A percentile compares a stretch with the other conserved stretches of the same genome.
Evolutionary conservation across 1,140 invertebrate genomes (phyloP).

Genomic region (Ips nitidus): DNA sequence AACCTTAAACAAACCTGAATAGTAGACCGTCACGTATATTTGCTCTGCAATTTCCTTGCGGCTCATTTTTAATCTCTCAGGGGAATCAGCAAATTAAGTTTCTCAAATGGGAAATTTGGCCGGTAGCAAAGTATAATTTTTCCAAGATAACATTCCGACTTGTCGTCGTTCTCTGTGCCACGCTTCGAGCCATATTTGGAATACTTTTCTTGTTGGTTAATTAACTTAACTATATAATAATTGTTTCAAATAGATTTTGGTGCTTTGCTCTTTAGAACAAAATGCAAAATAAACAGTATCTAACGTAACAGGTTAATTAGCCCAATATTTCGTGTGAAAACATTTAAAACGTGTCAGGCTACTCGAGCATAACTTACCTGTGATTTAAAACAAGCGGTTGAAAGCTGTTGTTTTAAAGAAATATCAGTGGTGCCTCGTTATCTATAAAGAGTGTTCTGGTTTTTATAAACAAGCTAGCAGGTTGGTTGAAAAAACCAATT

Average conservation of each 20-base stretch:
- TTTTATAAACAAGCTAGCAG: too few species aligned
- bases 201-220: background rate
- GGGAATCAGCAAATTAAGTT: slow-evolving; percentile 6
- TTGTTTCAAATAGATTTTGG: too few species aligned
- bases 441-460: too few species aligned
- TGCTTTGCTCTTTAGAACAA: background rate
- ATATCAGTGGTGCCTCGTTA: too few species aligned
- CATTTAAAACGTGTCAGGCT: slow-evolving; percentile 6
- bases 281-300: background rate
- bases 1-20: too few species aligned
- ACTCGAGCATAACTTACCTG: slow-evolving; percentile 6
- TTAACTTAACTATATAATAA: too few species aligned
- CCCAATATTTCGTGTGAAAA: background rate
- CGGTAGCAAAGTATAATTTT: background rate
- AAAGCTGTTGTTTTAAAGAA: background rate
- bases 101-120: slow-evolving; percentile 13
- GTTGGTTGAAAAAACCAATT: too few species aligned
- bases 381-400: background rate
- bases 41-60: background rate
- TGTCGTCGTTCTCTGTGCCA: background rate
- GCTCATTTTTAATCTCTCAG: background rate
- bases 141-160: background rate
- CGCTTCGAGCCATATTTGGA: background rate
- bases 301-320: slow-evolving; percentile 13
- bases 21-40: background rate